Conservation (phyloP, 2,113 vertebrate species). For the Xiphorhynchus elegans region DNA sequence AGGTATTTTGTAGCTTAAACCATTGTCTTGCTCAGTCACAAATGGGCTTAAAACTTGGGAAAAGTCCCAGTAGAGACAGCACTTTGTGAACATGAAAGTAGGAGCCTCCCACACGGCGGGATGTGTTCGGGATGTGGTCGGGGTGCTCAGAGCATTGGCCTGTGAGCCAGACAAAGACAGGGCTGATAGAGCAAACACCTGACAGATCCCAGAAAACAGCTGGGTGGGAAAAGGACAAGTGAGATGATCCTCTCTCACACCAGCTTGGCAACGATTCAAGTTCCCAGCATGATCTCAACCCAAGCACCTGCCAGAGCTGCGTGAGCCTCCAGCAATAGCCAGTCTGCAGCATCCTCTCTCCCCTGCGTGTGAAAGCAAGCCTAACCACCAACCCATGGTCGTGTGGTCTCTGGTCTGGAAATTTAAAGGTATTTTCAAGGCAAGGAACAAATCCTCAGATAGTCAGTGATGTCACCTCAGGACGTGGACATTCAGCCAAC, state of each 20-base stretch:
- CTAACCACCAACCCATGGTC: not conserved
- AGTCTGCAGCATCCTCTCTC: not conserved
- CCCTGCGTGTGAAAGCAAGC: not conserved
- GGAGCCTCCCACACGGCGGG: not conserved
- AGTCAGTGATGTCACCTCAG: not conserved
- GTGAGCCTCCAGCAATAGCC: not conserved
- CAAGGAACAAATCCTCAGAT: not conserved
- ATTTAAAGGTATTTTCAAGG: not conserved
- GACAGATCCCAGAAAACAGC: not conserved
- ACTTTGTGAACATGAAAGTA: not conserved
- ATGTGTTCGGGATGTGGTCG: not conserved
- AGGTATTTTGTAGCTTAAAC: not conserved
- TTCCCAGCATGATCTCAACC: not conserved
- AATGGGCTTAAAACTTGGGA: not conserved
- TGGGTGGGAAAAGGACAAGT: not conserved
- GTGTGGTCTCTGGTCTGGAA: not conserved
- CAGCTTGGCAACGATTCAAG: not conserved
- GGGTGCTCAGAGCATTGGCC: not conserved
- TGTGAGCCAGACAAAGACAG: not conserved
- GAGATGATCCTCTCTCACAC: not conserved
- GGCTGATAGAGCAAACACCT: not conserved
- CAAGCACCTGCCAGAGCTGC: not conserved
- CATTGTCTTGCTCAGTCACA: not conserved
- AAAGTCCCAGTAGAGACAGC: not conserved
- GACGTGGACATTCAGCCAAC: not conserved